Conservation (phyloP, 2,888 invertebrate species). For the Steinernema hermaphroditum region DNA sequence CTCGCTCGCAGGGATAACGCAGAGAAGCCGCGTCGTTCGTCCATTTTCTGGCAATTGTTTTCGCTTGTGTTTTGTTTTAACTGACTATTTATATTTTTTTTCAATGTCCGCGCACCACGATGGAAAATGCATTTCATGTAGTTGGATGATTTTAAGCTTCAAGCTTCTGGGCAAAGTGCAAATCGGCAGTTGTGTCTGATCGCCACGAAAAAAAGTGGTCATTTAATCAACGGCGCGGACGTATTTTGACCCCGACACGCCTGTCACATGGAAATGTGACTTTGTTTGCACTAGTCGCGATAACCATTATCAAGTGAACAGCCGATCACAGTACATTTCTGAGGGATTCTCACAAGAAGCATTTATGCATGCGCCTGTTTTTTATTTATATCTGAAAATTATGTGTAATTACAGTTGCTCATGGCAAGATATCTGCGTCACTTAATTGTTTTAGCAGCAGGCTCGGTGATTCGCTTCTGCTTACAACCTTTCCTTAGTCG, state of each 20-base stretch:
- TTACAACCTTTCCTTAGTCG: too few species aligned
- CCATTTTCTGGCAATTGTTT: slow-evolving; percentile 21
- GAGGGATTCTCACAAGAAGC: not conserved
- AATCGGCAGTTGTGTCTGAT: too few species aligned
- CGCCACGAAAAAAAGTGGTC: not conserved
- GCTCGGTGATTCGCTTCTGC: too few species aligned
- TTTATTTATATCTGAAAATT: too few species aligned
- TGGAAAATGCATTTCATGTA: too few species aligned
- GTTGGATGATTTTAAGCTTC: too few species aligned
- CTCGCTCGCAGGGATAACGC: not conserved
- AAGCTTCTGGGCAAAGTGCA: too few species aligned
- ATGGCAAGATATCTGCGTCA: too few species aligned
- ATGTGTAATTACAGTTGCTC: too few species aligned
- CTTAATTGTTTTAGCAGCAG: too few species aligned
- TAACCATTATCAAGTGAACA: not conserved
- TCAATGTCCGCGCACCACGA: too few species aligned
- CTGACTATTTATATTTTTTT: not conserved
- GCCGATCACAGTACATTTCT: not conserved
- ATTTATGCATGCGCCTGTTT: too few species aligned
- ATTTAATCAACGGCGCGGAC: not conserved
- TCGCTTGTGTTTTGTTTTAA: not conserved
- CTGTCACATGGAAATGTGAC: slow-evolving; percentile 7
- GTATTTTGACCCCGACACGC: slow-evolving; percentile 18
- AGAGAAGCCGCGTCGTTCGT: slow-evolving; percentile 19
- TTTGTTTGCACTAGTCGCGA: not conserved